Evolutionary conservation across 2,888 invertebrate species (phyloP).

Genomic region (Dicyrtomina minuta): DNA sequence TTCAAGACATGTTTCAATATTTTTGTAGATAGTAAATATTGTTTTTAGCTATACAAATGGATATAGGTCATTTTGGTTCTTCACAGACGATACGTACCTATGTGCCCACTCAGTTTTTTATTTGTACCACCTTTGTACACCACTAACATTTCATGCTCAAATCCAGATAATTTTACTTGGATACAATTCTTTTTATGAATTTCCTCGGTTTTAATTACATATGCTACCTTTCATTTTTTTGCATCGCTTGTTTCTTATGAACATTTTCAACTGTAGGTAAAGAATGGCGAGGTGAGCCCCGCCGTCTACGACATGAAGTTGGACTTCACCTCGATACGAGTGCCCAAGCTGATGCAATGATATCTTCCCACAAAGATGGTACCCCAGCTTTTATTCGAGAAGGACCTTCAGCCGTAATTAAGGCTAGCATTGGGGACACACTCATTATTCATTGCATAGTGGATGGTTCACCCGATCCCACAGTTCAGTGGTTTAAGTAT

Average conservation of each 20-base stretch:
- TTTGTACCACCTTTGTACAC: no score
- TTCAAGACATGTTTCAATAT: no score
- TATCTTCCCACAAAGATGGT: slow-evolving; percentile 65
- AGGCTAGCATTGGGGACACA: slow-evolving; percentile 24
- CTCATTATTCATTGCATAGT: slow-evolving; percentile 76
- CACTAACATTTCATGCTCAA: no score
- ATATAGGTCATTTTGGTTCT: no score
- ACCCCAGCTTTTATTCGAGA: slow-evolving; percentile 81
- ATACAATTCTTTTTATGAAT: no score
- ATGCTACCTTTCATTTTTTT: no score
- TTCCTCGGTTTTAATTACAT: no score
- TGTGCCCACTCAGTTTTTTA: background rate
- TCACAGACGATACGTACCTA: no score
- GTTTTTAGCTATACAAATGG: no score
- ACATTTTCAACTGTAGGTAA: slow-evolving; percentile 1
- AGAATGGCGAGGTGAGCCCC: slow-evolving; percentile 57
- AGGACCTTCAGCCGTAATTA: slow-evolving; percentile 69
- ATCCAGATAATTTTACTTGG: no score
- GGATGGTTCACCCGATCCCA: slow-evolving; percentile 83
- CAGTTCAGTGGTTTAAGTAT: slow-evolving; percentile 84
- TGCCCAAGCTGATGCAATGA: slow-evolving; percentile 81
- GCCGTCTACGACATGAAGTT: slow-evolving; percentile 79
- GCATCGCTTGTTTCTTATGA: background rate
- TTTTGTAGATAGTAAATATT: no score
- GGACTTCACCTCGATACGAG: slow-evolving; percentile 81